phyloP scores from a whole-genome alignment of 2,113 vertebrate species.

The Ciconia maguari region DNA sequence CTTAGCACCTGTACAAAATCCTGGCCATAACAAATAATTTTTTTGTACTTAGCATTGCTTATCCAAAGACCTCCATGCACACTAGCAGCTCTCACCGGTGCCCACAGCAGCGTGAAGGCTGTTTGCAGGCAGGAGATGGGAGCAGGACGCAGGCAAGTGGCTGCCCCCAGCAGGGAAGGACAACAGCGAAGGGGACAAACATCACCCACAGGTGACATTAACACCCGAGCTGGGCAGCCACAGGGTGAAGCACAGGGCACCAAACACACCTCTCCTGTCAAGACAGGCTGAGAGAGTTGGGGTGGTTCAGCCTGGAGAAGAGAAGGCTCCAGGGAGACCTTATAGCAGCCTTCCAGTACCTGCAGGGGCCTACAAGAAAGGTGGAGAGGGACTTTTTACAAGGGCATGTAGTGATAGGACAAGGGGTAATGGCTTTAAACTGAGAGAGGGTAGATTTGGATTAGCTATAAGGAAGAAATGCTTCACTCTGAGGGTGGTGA shows the following conservation, averaged over 20 bases:
- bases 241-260: not conserved
- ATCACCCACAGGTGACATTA: not conserved
- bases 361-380: too few species aligned
- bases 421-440: too few species aligned
- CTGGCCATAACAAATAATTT: not conserved
- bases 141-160: accelerated
- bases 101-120: not conserved
- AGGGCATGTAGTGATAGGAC: too few species aligned
- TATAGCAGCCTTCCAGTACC: too few species aligned
- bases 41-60: not conserved
- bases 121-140: not conserved
- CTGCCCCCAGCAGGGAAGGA: not conserved
- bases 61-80: not conserved
- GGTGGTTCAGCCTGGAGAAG: too few species aligned
- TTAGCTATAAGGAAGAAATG: too few species aligned
- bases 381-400: too few species aligned
- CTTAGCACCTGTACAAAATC: not conserved
- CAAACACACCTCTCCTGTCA: not conserved
- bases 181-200: not conserved
- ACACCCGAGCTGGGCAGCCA: not conserved
- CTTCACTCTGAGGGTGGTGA: too few species aligned
- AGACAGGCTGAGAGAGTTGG: too few species aligned
- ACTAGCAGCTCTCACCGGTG: accelerated
- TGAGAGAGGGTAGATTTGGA: too few species aligned
- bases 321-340: too few species aligned